These are phyloP conservation scores for Neelides folsomi DNA, from an alignment of 2,888 invertebrate genomes.

Conservation along the genomic window DNA sequence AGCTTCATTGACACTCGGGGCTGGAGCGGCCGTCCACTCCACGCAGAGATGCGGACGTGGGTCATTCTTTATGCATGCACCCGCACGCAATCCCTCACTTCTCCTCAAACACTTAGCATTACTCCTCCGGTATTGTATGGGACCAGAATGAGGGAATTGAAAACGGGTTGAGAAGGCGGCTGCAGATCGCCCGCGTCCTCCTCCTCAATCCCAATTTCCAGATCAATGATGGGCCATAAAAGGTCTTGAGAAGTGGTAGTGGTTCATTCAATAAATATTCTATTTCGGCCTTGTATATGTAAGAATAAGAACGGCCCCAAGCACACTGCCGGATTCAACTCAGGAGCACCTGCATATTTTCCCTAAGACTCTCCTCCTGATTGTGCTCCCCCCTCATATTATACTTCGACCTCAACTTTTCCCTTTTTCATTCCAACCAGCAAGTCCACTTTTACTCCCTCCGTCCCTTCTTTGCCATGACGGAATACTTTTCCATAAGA, in stretches of 20 bases:
- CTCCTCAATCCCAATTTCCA: slow-evolving; percentile 11
- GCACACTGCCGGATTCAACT: background rate
- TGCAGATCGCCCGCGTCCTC: no score
- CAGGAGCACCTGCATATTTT: slow-evolving; percentile 26
- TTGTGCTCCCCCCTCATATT: background rate
- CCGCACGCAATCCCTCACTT: slow-evolving; percentile 8
- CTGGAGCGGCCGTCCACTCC: background rate
- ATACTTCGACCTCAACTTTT: background rate
- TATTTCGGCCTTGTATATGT: slow-evolving; percentile 1
- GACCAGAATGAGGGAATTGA: no score
- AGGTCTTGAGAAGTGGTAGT: slow-evolving; percentile 17
- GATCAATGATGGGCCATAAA: slow-evolving; percentile 23
- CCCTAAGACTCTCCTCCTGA: slow-evolving; percentile 11
- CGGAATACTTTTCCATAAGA: background rate
- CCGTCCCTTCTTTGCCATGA: no score
- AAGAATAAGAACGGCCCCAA: background rate
- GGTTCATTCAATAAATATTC: slow-evolving; percentile 22
- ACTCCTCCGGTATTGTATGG: no score
- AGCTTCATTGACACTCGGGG: background rate
- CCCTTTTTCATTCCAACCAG: background rate
- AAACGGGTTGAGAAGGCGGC: no score
- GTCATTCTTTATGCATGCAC: slow-evolving; percentile 15
- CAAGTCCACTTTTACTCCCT: no score
- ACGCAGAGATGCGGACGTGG: slow-evolving; percentile 4
- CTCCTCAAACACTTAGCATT: slow-evolving; percentile 2